Base-by-base conservation (phyloP, 2,888 invertebrate genomes). In the Microplitis manilae region DNA sequence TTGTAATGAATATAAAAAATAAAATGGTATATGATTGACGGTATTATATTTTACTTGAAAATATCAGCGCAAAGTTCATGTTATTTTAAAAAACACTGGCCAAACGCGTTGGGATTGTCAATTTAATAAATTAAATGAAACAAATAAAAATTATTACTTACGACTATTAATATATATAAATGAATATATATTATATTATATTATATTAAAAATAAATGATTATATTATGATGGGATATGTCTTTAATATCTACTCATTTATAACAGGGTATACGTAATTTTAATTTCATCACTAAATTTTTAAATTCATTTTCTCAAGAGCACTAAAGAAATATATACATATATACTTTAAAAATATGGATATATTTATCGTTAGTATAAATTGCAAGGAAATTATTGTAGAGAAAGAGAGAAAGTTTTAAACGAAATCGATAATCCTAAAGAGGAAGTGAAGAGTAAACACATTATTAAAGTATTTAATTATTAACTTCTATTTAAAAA, bases 201-300 rank as follows among this genome's bases (percentile, higher is more conserved):
- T 70, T 9, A 20, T 40, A 67, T 59, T 64, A 68, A 68, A 71
- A 5, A 50, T 50, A 50, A 50, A 61, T 64, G 50, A 68, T 69
- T 30, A 64, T 30, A 68, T 67, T n/a, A 71, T 76, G 72, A 78
- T 38, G 68, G 67, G 8, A 50, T 50, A 13, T 50, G 70, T 70
- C 60, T 13, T 38, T 70, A 38, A 41, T 61, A 41, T 69, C 69
- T 73, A 74, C 76, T 79, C 78, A 75, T 80, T 80, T 80, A 71
- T 77, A 76, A 81, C 81, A 81, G 81, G 81, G 81, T 81, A 81
- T 81, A 81, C 64, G 70, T 79, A 76, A 64, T 75, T 77, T 76
- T 79, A 79, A 41, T 79, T 81, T 76, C 65, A 73, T 77, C 60
- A 69, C 69, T 17, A 60, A 61, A 75, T 59, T 61, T 68, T 50